Evolutionary conservation across 2,797 vertebrate genomes (phyloP), one percentile per base, ranked within the genome.

Genomic region (Falco biarmicus): DNA sequence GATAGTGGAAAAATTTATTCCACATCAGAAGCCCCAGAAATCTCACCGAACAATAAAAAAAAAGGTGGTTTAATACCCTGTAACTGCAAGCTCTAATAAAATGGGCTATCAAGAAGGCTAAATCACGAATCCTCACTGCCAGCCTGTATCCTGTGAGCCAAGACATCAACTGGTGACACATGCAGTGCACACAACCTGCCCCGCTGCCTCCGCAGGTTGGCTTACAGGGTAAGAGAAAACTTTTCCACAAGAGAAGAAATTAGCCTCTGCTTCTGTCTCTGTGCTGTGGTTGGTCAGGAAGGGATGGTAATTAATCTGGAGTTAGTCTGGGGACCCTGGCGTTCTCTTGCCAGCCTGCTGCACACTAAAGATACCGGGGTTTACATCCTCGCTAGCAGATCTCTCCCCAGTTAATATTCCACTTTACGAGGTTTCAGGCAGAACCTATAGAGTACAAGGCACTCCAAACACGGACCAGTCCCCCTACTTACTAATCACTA

Each of bases 101-200:
- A 87, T 4, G 24, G 19, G 9, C 51, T 73, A 16, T 25, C 17
- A 21, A n/a, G 47, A 37, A 37, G 26, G 12, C 31, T 64, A 24
- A 60, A 74, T 60, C 24, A 51, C 15, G 15, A 81, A 11, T 29
- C 12, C 34, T 53, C 47, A 53, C 53, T 0, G 0, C 28, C 50
- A 32, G 21, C 19, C 34, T 63, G 80, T 63, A 63, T 80, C 6
- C 19, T 24, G 26, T 34, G 32, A 87, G 29, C 25, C 31, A 65
- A 65, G 57, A 25, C 7, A 20, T 48, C 39, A 64, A 21, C 9
- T 28, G 12, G 31, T 0, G 2, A 51, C 34, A 41, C 0, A 3
- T 13, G 26, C 13, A 19, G 48, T 15, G 20, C 10, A 45, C 45
- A 45, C 45, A 45, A 45, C 45, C 18, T 8, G 45, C 45, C 45